These are phyloP conservation scores for human DNA, from an alignment of 2,113 vertebrate genomes.

Conservation along the genomic window GRCh38 chr14:71619001-71619500, in stretches of 20 bases:
- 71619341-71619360: not conserved
- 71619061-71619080: not conserved
- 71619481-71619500: slow-evolving; percentile 38
- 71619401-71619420: not conserved
- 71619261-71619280: not conserved
- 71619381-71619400: accelerated
- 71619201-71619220: not conserved
- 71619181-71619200: not conserved
- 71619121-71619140: not conserved
- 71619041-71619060: not conserved
- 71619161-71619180: not conserved
- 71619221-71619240: not conserved
- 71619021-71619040: not conserved
- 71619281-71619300: not conserved
- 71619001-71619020: slow-evolving; percentile 19
- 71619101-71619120: not conserved
- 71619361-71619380: not conserved
- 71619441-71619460: not conserved
- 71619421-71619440: not conserved
- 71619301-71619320: not conserved
- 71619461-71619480: not conserved
- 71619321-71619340: not conserved
- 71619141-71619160: not conserved
- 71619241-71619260: not conserved
- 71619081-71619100: not conserved